A percentile compares a stretch with the other conserved stretches of the same genome.
phyloP scores from a whole-genome alignment of 2,797 vertebrate genomes.

The Falco columbarius region DNA sequence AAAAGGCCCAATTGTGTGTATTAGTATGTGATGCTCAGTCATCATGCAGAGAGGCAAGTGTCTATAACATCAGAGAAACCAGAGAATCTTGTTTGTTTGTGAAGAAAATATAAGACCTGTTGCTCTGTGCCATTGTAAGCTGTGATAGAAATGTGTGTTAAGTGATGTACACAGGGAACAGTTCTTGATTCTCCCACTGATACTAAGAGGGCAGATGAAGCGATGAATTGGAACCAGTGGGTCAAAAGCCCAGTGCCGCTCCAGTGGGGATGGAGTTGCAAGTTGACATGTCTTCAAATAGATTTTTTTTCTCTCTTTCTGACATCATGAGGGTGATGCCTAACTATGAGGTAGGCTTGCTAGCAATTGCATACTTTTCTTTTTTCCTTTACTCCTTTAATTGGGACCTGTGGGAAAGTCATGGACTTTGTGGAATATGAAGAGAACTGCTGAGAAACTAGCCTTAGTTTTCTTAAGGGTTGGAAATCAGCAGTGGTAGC shows the following conservation, averaged over 20 bases:
- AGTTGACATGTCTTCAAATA: not conserved
- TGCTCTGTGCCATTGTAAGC: not conserved
- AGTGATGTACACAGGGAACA: not conserved
- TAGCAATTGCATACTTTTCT: not conserved
- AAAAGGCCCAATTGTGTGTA: not conserved
- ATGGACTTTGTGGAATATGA: not conserved
- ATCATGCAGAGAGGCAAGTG: not conserved
- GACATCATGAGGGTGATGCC: not conserved
- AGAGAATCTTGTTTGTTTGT: not conserved
- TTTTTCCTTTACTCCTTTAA: not conserved
- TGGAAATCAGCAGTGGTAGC: not conserved
- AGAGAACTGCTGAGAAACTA: not conserved
- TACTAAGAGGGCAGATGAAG: not conserved
- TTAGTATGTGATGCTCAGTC: not conserved
- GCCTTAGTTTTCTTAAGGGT: not conserved
- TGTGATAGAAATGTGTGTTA: not conserved
- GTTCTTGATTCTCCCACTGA: not conserved
- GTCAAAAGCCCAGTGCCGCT: not conserved
- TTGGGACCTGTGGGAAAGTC: not conserved
- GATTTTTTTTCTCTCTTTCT: not conserved
- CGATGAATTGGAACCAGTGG: not conserved
- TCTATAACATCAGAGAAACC: not conserved
- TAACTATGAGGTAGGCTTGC: not conserved
- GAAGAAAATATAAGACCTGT: not conserved
- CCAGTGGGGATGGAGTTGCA: not conserved